Conservation (phyloP, 2,888 invertebrate species). For the Drosophila planitibia region DNA sequence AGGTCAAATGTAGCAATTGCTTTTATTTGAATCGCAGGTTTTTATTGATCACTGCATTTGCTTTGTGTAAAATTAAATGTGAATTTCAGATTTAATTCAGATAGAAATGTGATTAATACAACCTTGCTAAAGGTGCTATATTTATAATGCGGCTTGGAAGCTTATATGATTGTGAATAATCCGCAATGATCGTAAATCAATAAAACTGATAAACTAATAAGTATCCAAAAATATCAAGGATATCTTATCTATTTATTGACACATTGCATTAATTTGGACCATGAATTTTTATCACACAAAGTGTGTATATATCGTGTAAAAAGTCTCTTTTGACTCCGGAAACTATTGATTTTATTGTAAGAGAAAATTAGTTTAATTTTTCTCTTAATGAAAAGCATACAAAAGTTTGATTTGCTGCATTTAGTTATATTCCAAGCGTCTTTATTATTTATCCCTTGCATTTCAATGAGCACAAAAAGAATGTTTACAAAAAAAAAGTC, state of each 20-base stretch:
- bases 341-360: not conserved
- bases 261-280: not conserved
- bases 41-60: constrained; percentile 6
- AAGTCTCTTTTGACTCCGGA: not conserved
- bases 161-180: not conserved
- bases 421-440: not conserved
- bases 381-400: not conserved
- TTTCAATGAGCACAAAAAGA: not conserved
- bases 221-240: not conserved
- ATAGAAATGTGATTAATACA: not conserved
- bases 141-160: not conserved
- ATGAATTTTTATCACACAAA: not conserved
- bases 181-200: not conserved
- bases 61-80: not conserved
- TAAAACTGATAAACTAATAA: not conserved
- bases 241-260: not conserved
- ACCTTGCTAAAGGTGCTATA: not conserved
- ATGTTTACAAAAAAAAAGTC: not conserved
- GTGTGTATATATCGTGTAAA: not conserved
- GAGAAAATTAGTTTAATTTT: not conserved
- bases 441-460: not conserved
- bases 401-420: not conserved
- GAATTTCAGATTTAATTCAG: not conserved
- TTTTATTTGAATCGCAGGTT: not conserved
- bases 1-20: not conserved